Base-by-base conservation (phyloP, 2,888 invertebrate genomes). In the Heliothis peltigera region DNA sequence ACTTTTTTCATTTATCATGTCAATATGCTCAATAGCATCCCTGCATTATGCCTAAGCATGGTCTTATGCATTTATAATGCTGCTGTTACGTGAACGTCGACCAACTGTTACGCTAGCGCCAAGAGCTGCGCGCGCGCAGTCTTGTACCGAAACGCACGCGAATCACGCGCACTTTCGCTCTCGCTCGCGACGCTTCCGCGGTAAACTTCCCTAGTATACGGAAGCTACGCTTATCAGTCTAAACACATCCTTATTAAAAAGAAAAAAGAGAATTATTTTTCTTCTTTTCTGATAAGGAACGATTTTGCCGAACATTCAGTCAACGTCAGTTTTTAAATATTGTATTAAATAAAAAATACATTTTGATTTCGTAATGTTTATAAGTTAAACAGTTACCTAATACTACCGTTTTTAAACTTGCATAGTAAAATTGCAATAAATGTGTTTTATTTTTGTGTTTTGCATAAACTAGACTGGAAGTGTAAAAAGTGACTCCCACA, bases 121-220 rank as follows among this genome's bases (percentile, higher is more conserved):
- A 44, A 47, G 21, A 54, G 35, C 77, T 63, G 71, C 77, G 51
- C 70, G 73, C 79, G 75, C 75, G 80, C 91, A 92, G 93, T 94
- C 93, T 91, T 77, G 80, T 80, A 89, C 81, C 83, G 91, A 86
- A 86, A 84, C 91, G 92, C 93, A 87, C 76, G 84, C 90, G 85
- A 87, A 84, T 80, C 87, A 85, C 88, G 80, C 88, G 89, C 91
- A 94, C 94, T 94, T 93, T 94, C 94, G 93, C 90, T 93, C 87
- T 93, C 91, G 80, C 75, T 79, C 80, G 69, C 77, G 61, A 55
- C 79, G 82, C 85, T 88, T 88, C 88, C 90, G 89, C 81, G 83
- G 79, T 70, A 79, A 28, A 63, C 69, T 77, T 77, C 84, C 86
- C 68, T 77, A 63, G 52, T 28, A 35, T 19, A 67, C 59, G 76